A percentile compares a stretch with the other conserved stretches of the same genome.
phyloP scores from a whole-genome alignment of 2,888 invertebrate genomes.

The Luperina nickerlii region DNA sequence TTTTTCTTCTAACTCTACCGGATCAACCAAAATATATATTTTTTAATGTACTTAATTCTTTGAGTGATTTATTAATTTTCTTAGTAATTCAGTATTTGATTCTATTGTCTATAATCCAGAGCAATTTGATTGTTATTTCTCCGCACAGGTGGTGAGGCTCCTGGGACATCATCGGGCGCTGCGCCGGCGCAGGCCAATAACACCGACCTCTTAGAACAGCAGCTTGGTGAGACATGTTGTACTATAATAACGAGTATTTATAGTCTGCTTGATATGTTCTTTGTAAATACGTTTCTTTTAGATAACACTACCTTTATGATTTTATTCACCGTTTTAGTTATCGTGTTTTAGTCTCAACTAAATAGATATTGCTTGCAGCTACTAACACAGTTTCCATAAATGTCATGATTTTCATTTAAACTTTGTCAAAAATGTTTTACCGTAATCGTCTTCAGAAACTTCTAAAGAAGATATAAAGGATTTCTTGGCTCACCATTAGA shows the following conservation, averaged over 20 bases:
- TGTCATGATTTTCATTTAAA: slow-evolving; percentile 26
- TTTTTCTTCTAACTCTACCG: slow-evolving; percentile 2
- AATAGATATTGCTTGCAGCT: slow-evolving; percentile 70
- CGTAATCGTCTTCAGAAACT: slow-evolving; percentile 16
- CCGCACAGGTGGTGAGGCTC: slow-evolving; percentile 83
- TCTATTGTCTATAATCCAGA: slow-evolving; percentile 40
- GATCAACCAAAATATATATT: neutral
- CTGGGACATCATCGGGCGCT: slow-evolving; percentile 79
- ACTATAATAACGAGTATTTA: slow-evolving; percentile 34
- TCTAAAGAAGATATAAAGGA: slow-evolving; percentile 40
- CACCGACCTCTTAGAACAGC: slow-evolving; percentile 82
- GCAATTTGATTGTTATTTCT: slow-evolving; percentile 64
- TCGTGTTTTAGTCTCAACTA: slow-evolving; percentile 35
- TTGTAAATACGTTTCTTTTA: slow-evolving; percentile 36
- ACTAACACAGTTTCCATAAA: slow-evolving; percentile 66
- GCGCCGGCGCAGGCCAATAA: slow-evolving; percentile 73
- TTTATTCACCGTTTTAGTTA: slow-evolving; percentile 25
- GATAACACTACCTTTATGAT: slow-evolving; percentile 1
- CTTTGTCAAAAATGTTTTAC: neutral
- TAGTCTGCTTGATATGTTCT: slow-evolving; percentile 29
- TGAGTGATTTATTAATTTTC: neutral
- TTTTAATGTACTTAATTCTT: neutral
- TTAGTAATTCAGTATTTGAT: neutral
- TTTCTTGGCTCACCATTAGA: slow-evolving; percentile 38
- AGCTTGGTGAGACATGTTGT: slow-evolving; percentile 82